A percentile compares a stretch with the other conserved stretches of the same genome.
Conservation (phyloP, 2,113 vertebrate genomes). For the Saiga tatarica region DNA sequence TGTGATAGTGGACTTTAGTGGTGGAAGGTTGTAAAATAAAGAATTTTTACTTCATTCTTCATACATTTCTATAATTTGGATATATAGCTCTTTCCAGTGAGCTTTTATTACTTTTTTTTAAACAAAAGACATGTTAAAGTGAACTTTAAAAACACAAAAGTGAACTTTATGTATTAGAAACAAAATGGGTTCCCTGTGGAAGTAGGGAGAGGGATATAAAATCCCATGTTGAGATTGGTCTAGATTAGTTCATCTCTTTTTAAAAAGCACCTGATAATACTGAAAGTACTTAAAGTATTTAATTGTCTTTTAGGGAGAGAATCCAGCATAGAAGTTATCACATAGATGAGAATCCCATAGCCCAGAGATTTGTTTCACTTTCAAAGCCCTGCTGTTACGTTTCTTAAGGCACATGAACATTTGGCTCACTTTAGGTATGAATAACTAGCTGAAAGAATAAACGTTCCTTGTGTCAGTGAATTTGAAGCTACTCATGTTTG, state of each 20-base stretch:
- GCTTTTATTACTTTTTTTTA: neutral
- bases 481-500: neutral
- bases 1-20: neutral
- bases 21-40: neutral
- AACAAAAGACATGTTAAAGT: neutral
- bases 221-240: neutral
- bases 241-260: neutral
- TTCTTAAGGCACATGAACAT: neutral
- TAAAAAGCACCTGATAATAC: neutral
- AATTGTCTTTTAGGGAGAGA: neutral
- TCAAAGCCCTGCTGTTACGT: neutral
- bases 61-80: neutral
- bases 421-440: neutral
- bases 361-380: neutral
- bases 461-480: neutral
- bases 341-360: neutral
- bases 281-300: neutral
- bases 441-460: neutral
- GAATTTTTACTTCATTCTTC: neutral
- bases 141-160: neutral
- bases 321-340: neutral
- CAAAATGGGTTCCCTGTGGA: neutral
- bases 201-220: neutral
- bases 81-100: neutral
- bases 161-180: neutral